A percentile compares a stretch with the other conserved stretches of the same genome.
Evolutionary conservation across 2,888 invertebrate genomes (phyloP).

Genomic region (Tipula vernalis): DNA sequence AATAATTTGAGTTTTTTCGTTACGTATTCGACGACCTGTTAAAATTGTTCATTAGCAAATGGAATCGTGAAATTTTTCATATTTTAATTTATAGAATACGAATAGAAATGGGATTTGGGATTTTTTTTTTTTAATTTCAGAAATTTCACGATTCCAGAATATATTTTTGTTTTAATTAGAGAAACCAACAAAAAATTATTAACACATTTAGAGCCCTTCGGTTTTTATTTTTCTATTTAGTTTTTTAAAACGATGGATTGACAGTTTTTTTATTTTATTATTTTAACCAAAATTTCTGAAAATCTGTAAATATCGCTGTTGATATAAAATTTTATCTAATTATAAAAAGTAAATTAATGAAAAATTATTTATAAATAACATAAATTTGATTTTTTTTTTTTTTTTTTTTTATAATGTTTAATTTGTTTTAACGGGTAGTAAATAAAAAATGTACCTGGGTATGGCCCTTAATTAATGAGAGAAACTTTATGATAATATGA

Average conservation of each 20-base stretch:
- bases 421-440: background rate
- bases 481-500: background rate
- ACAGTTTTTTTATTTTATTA: background rate
- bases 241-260: background rate
- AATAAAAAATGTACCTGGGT: background rate
- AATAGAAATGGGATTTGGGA: background rate
- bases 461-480: background rate
- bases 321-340: conserved; percentile 4
- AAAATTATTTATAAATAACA: conserved; percentile 4
- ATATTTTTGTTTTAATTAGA: background rate
- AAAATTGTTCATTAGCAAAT: background rate
- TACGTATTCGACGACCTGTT: background rate
- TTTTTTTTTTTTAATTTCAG: background rate
- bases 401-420: background rate
- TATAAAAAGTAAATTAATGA: conserved; percentile 4
- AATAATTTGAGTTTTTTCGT: background rate
- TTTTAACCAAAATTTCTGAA: conserved; percentile 4
- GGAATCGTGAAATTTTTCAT: background rate
- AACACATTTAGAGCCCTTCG: background rate
- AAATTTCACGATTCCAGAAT: background rate
- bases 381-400: background rate
- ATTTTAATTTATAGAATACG: background rate
- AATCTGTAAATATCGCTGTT: conserved; percentile 4
- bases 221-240: background rate
- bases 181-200: background rate